Percentiles rank a stretch among this genome's conserved stretches.
Evolutionary conservation across 2,888 invertebrate species (phyloP).

Genomic region (Ormyrus rosae): DNA sequence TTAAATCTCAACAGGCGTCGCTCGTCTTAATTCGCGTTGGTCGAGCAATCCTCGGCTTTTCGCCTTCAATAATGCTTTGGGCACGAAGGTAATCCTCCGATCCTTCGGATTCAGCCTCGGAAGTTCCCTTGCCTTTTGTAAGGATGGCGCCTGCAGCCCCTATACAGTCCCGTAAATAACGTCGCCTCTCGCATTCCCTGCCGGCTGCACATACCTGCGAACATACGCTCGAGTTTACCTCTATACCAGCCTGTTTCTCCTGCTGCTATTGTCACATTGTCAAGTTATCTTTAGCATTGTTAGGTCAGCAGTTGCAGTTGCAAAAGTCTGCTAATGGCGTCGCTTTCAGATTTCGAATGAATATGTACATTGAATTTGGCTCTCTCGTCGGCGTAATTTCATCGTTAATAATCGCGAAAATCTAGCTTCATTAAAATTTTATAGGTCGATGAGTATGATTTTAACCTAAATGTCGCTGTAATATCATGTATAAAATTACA

Average conservation of each 20-base stretch:
- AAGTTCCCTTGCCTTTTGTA: conserved; percentile 31
- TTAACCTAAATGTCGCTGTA: too few species aligned
- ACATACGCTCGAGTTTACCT: conserved; percentile 51
- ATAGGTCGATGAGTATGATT: not conserved
- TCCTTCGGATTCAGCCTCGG: conserved; percentile 27
- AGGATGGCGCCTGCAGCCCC: not conserved
- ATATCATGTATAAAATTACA: too few species aligned
- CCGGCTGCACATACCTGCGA: not conserved
- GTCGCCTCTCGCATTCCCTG: conserved; percentile 31
- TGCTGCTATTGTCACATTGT: conserved; percentile 33
- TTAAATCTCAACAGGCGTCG: too few species aligned
- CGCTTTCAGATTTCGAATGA: not conserved
- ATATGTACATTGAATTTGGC: too few species aligned
- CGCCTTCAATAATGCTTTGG: conserved; percentile 22
- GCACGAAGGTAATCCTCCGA: conserved; percentile 10
- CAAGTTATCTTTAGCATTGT: not conserved
- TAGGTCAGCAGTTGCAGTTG: not conserved
- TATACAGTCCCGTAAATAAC: conserved; percentile 57
- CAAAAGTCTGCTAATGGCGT: not conserved
- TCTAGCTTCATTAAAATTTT: too few species aligned
- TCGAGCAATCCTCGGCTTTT: conserved; percentile 40
- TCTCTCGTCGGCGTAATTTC: too few species aligned
- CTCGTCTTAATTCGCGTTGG: conserved; percentile 15
- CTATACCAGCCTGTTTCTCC: conserved; percentile 23
- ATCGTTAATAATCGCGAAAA: too few species aligned